Evolutionary conservation across 2,888 invertebrate species (phyloP), one percentile per base, ranked within the genome.

Genomic region (Pinctada fucata): DNA sequence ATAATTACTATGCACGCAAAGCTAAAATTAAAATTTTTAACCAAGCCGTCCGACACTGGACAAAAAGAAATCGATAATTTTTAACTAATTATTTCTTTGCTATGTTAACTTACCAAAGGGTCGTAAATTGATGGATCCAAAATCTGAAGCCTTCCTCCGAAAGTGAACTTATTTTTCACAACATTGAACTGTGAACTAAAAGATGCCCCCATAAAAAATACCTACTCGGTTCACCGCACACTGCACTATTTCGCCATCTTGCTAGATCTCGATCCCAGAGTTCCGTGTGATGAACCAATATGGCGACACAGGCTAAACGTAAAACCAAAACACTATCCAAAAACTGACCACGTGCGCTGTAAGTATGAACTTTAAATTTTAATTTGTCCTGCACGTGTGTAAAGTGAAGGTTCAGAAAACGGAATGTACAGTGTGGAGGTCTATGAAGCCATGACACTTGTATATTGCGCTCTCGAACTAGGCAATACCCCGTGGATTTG

Each of bases 231-330:
- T 52, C 68, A 70, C 78, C 78, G 76, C 75, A 58, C 58, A 51
- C 73, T 76, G 76, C 84, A 76, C 75, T 73, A 64, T 67, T 78
- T 85, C 85, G 83, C 86, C 86, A 86, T 86, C 78, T 83, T 86
- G 83, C 71, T 77, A 75, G 79, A 74, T 72, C 78, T 80, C 79
- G 74, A 79, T 76, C 86, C 86, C 86, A 86, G 76, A 73, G 84
- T 86, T 73, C 86, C 76, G 8, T 31, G 58, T 76, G 73, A 75
- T 78, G 83, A 83, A 73, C 69, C 76, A 80, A 78, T 79, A 85
- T 85, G 85, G 85, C 84, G 84, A 83, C 63, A 74, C 31, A 31
- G 31, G 31, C 31, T 31, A 31, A 31, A 31, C 31, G 31, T 31
- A 31, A 31, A 31, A 31, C 31, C 31, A 31, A 31, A 77, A 78